Evolutionary conservation across 92 coral and sea anemone genomes (phyloP).

Genomic region (Parazoanthus darwini): DNA sequence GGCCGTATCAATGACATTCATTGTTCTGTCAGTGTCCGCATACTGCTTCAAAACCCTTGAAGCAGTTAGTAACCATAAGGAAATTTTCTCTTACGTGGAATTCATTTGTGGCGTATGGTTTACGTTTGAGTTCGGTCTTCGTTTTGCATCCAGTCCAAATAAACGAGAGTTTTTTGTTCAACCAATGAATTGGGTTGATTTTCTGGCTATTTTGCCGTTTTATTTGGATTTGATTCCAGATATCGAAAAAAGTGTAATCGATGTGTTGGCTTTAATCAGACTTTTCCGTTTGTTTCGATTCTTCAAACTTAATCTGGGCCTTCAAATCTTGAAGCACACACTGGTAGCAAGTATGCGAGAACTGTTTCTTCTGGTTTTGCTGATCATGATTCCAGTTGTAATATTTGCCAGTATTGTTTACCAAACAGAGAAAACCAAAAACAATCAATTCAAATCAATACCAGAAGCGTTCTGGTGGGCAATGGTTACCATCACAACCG

Average conservation of each 20-base stretch:
- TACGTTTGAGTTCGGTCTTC: constrained; percentile 80
- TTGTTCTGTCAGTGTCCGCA: constrained; percentile 82
- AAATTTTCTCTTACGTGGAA: constrained; percentile 64
- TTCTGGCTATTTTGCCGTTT: constrained; percentile 90
- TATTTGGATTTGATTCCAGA: constrained; percentile 63
- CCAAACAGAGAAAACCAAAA: constrained; percentile 56
- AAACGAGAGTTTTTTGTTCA: constrained; percentile 73
- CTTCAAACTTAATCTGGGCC: constrained; percentile 93
- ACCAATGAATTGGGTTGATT: constrained; percentile 91
- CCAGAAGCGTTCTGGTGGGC: constrained; percentile 99
- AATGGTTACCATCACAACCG: constrained; percentile 91
- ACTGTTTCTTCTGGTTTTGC: constrained; percentile 70
- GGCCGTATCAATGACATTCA: constrained; percentile 82
- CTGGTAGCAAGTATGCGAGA: constrained; percentile 94
- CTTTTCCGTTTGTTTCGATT: constrained; percentile 85
- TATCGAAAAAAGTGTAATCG: constrained; percentile 33
- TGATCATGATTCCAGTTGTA: constrained; percentile 86
- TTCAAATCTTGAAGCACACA: constrained; percentile 94
- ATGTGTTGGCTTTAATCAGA: constrained; percentile 77
- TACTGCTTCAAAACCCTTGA: constrained; percentile 76
- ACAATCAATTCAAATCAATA: constrained; percentile 73
- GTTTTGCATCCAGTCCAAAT: constrained; percentile 78
- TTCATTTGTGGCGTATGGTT: constrained; percentile 91
- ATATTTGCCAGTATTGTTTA: constrained; percentile 90
- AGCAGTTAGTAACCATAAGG: constrained; percentile 42